Percentiles rank a stretch among this genome's conserved stretches.
Conservation (phyloP, 2,797 vertebrate genomes). For the Anolis apletophallus region DNA sequence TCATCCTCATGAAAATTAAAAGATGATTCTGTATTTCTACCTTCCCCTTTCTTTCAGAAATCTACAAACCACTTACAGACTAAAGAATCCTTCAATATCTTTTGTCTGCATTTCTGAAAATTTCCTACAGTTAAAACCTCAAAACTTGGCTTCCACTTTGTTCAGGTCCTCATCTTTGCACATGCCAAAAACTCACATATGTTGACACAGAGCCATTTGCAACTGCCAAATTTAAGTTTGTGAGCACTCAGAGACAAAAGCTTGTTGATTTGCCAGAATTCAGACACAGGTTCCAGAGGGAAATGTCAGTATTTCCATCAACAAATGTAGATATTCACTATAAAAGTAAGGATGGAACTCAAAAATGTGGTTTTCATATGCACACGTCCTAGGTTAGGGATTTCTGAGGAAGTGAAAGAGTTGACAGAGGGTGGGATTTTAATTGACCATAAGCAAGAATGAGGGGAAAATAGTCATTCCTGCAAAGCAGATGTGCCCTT, state of each 20-base stretch:
- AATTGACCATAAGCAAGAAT: slow-evolving; percentile 26
- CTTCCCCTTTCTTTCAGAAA: slow-evolving; percentile 9
- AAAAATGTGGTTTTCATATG: slow-evolving; percentile 17
- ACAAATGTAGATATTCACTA: slow-evolving; percentile 21
- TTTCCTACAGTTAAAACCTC: slow-evolving; percentile 29
- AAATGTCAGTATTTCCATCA: slow-evolving; percentile 55
- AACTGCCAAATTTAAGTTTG: slow-evolving; percentile 45
- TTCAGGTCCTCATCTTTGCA: slow-evolving; percentile 43
- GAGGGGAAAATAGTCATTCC: background rate
- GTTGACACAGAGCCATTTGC: slow-evolving; percentile 45
- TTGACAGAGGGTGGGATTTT: slow-evolving; percentile 42
- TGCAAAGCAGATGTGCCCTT: slow-evolving; percentile 34
- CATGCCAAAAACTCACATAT: slow-evolving; percentile 43
- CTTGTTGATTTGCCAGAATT: slow-evolving; percentile 41
- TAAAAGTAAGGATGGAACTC: slow-evolving; percentile 45
- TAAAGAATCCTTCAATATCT: background rate
- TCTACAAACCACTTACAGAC: background rate
- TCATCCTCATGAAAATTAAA: background rate
- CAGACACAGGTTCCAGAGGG: slow-evolving; percentile 35
- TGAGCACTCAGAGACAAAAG: slow-evolving; percentile 51
- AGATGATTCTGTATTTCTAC: background rate
- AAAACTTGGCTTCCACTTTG: slow-evolving; percentile 41
- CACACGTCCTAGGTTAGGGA: slow-evolving; percentile 18
- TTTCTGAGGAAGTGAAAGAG: slow-evolving; percentile 48
- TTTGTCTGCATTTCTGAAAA: slow-evolving; percentile 12